Evolutionary conservation across 2,113 vertebrate genomes (phyloP).

Genomic region (Forbesichthys papilliferus): DNA sequence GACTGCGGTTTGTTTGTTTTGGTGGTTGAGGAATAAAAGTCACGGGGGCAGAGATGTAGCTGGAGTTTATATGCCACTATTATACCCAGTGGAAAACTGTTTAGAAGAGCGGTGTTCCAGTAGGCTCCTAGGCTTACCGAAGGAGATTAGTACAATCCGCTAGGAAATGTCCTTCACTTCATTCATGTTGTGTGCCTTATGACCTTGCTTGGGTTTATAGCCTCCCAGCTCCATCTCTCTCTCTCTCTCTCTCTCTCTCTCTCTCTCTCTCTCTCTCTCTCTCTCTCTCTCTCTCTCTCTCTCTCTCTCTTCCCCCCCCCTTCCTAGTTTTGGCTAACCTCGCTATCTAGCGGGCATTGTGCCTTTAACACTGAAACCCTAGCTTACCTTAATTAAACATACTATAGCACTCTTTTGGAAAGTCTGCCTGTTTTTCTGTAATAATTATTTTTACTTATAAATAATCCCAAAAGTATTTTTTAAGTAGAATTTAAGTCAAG

Average conservation of each 20-base stretch:
- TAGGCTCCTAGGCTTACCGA: constrained; percentile 44
- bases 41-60: not conserved
- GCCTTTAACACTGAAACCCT: too few relatives aligned
- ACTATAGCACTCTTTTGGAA: too few relatives aligned
- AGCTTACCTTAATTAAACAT: too few relatives aligned
- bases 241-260: not conserved
- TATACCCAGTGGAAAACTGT: not conserved
- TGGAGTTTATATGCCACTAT: not conserved
- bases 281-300: not conserved
- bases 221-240: not conserved
- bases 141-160: constrained; percentile 56
- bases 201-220: not conserved
- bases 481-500: too few relatives aligned
- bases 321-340: constrained; percentile 1
- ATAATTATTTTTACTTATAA: too few relatives aligned
- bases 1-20: not conserved
- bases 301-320: not conserved
- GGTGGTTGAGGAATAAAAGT: not conserved
- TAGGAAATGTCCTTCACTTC: constrained; percentile 34
- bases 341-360: not conserved
- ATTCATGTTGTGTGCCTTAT: constrained; percentile 16
- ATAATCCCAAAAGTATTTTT: too few relatives aligned
- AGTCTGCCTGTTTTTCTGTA: too few relatives aligned
- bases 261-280: not conserved
- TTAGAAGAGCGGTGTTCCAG: not conserved